phyloP scores from a whole-genome alignment of 2,888 invertebrate genomes.

The Villa cingulata region DNA sequence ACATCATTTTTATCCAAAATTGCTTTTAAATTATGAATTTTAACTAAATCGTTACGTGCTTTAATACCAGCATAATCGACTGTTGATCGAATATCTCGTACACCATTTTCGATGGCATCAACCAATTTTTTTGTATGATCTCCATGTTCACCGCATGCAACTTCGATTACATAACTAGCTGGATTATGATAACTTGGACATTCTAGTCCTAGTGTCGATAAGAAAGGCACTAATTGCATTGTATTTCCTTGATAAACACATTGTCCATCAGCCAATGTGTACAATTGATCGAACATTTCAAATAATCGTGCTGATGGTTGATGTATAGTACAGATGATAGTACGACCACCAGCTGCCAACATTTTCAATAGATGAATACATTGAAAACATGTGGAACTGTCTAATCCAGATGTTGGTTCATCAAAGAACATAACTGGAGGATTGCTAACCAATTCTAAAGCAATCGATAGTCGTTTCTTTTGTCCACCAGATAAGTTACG shows the following conservation, averaged over 20 bases:
- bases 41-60: constrained; percentile 38
- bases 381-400: constrained; percentile 91
- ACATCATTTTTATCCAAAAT: constrained; percentile 44
- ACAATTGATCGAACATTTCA: constrained; percentile 92
- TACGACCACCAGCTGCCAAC: constrained; percentile 77
- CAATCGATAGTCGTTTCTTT: constrained; percentile 88
- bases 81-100: constrained; percentile 63
- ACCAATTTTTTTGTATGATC: constrained; percentile 75
- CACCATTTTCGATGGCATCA: constrained; percentile 72
- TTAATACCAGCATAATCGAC: constrained; percentile 51
- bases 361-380: constrained; percentile 82
- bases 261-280: constrained; percentile 85
- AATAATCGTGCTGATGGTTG: constrained; percentile 93
- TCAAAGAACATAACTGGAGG: constrained; percentile 97
- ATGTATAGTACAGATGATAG: constrained; percentile 84
- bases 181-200: constrained; percentile 97
- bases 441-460: constrained; percentile 87
- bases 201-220: constrained; percentile 65
- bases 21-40: constrained; percentile 38
- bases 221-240: constrained; percentile 66
- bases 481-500: constrained; percentile 88
- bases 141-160: constrained; percentile 93
- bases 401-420: constrained; percentile 91
- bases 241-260: constrained; percentile 91
- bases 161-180: constrained; percentile 91